Evolutionary conservation across 2,888 invertebrate genomes (phyloP).

Genomic region (Phaonia tiefii): DNA sequence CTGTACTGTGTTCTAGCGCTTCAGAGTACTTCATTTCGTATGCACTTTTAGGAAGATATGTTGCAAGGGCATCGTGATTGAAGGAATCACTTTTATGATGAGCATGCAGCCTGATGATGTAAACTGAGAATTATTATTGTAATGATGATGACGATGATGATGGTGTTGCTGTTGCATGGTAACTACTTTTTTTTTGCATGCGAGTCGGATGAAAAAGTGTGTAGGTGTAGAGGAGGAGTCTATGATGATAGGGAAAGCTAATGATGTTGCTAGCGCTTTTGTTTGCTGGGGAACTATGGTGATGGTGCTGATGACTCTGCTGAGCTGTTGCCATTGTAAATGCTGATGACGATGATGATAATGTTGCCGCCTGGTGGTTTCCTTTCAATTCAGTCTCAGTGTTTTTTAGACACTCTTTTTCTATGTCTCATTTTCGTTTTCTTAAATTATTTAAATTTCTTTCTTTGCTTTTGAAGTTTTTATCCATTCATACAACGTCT

Average conservation of each 20-base stretch:
- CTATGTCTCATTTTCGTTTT: constrained; percentile 27
- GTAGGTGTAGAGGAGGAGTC: too few relatives aligned
- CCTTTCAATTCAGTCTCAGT: constrained; percentile 13
- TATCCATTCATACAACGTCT: constrained; percentile 19
- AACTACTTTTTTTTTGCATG: too few relatives aligned
- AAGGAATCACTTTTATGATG: constrained; percentile 17
- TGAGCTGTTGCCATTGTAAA: too few relatives aligned
- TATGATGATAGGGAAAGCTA: neutral
- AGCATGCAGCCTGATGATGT: neutral
- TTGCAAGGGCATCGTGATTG: constrained; percentile 54
- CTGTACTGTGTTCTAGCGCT: neutral
- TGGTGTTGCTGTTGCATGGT: neutral
- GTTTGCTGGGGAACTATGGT: neutral
- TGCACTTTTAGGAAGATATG: constrained; percentile 56
- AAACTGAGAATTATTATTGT: neutral
- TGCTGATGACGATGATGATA: neutral
- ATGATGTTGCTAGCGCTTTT: neutral
- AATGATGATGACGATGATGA: neutral
- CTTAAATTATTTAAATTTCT: constrained; percentile 37
- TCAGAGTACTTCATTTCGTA: constrained; percentile 37
- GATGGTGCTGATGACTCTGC: neutral
- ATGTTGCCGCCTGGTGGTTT: constrained; percentile 11
- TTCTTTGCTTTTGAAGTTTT: constrained; percentile 29
- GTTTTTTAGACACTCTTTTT: too few relatives aligned
- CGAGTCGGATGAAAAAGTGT: too few relatives aligned